Percentiles rank a stretch among this genome's conserved stretches.
Conservation (phyloP, 2,797 vertebrate genomes). For the Acestrorhynchus altus region DNA sequence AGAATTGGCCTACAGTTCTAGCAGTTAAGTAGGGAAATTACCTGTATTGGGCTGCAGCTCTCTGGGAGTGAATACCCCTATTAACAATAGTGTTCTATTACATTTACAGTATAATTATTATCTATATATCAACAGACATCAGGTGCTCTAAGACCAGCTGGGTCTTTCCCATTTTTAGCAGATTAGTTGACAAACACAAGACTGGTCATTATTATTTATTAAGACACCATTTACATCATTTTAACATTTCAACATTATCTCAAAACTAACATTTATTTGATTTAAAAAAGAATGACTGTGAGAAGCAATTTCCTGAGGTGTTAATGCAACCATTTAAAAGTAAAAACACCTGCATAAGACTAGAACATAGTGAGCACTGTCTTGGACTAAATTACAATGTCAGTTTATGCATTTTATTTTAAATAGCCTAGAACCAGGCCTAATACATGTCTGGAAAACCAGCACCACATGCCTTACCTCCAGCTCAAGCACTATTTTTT, state of each 20-base stretch:
- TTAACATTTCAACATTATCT: constrained; percentile 43
- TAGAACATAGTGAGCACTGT: neutral
- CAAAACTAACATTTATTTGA: constrained; percentile 54
- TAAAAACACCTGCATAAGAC: constrained; percentile 14
- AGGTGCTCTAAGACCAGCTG: too few species aligned
- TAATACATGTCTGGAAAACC: neutral
- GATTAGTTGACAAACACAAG: neutral
- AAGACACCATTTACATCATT: neutral
- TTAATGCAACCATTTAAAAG: constrained; percentile 54
- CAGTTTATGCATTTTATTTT: neutral
- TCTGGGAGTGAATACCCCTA: too few species aligned
- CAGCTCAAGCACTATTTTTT: neutral
- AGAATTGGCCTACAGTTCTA: too few species aligned
- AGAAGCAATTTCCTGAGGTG: constrained; percentile 72
- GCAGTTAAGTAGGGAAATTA: too few species aligned
- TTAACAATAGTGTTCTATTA: too few species aligned
- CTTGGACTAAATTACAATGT: neutral
- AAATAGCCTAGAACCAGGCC: neutral
- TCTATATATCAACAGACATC: too few species aligned
- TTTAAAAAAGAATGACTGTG: constrained; percentile 18
- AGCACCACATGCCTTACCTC: constrained; percentile 11
- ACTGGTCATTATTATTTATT: neutral
- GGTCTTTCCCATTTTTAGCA: neutral
- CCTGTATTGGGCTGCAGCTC: too few species aligned
- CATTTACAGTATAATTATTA: too few species aligned